Evolutionary conservation across 2,113 vertebrate species (phyloP).

Genomic region (Ahaetulla prasina): DNA sequence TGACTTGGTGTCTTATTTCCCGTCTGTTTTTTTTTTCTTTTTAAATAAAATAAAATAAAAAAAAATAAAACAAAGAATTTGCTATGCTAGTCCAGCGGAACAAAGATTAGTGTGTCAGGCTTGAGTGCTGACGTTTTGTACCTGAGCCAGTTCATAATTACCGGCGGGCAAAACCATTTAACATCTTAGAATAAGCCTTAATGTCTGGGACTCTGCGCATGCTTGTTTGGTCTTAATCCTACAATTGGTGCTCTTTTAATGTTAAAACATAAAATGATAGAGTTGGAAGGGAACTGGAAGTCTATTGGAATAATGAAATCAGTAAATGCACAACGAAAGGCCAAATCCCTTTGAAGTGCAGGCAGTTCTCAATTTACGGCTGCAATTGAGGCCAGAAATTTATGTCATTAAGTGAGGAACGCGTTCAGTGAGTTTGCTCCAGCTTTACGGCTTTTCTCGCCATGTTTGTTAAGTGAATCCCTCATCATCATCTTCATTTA

Average conservation of each 20-base stretch:
- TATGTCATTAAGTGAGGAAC: neutral
- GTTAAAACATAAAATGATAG: neutral
- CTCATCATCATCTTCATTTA: no score
- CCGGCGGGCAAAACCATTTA: neutral
- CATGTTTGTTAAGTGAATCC: neutral
- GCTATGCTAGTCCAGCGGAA: neutral
- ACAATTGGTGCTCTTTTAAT: neutral
- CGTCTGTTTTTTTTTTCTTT: neutral
- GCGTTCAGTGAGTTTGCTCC: neutral
- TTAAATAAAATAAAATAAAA: neutral
- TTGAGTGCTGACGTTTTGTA: neutral
- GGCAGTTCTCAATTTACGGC: neutral
- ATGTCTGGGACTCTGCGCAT: neutral
- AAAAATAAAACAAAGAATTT: neutral
- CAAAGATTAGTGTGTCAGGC: neutral
- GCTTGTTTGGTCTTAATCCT: neutral
- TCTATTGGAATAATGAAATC: neutral
- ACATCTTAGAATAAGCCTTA: neutral
- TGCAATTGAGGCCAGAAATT: fast-evolving
- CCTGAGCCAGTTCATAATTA: neutral
- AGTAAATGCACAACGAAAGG: neutral
- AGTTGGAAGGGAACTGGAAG: neutral
- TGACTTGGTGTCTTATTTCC: no score
- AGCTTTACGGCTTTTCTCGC: neutral
- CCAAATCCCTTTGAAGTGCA: neutral